Conservation (phyloP, 2,113 vertebrate species). For the Gavialis gangeticus region DNA sequence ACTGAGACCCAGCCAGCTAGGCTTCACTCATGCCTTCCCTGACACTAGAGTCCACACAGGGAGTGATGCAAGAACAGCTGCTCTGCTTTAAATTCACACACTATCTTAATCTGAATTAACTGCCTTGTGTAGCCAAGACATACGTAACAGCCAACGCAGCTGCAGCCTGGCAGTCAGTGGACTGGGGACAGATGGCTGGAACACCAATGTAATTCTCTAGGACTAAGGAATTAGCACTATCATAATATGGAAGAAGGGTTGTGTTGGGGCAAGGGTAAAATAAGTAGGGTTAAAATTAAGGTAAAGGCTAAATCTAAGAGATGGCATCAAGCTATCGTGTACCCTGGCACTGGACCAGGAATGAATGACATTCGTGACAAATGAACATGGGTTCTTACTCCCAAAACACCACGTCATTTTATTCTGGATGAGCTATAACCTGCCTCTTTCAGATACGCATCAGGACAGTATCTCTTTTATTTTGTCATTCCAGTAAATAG, state of each 20-base stretch:
- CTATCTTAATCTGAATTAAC: background rate
- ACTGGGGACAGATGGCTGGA: background rate
- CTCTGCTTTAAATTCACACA: background rate
- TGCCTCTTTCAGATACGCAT: background rate
- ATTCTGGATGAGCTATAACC: background rate
- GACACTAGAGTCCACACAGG: background rate
- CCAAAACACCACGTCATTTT: background rate
- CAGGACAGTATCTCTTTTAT: background rate
- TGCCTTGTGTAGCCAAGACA: fast-evolving
- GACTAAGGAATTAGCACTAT: background rate
- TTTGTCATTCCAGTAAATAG: background rate
- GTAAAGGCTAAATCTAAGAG: background rate
- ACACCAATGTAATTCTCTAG: background rate
- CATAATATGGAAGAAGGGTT: background rate
- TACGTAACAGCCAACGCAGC: background rate
- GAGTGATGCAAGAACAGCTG: background rate
- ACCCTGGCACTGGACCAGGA: background rate
- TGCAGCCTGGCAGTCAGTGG: too few species aligned
- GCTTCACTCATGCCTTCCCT: background rate
- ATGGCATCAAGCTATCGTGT: background rate
- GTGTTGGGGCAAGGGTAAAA: background rate
- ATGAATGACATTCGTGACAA: background rate
- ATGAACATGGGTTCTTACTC: background rate
- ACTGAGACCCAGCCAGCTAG: background rate
- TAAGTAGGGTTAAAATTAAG: background rate